Conservation (phyloP, 2,888 invertebrate species). For the Caenorhabditis sp. region DNA sequence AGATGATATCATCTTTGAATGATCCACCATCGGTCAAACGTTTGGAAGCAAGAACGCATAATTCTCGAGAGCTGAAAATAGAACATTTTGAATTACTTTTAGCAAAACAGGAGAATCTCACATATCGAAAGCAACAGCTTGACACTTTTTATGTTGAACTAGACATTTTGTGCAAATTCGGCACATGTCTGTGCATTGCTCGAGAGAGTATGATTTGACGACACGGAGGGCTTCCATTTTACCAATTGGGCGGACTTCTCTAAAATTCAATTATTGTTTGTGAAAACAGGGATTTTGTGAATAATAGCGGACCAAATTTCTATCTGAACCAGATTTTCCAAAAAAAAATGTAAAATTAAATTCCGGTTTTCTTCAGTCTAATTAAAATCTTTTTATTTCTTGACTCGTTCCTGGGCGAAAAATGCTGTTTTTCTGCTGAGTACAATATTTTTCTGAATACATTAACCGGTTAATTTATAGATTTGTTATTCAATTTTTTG, state of each 20-base stretch:
- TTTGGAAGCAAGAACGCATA: conserved; percentile 45
- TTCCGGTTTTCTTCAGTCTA: too few species aligned
- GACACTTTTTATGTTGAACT: conserved; percentile 45
- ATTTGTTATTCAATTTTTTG: too few species aligned
- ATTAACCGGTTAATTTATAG: too few species aligned
- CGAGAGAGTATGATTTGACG: conserved; percentile 52
- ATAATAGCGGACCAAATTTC: too few species aligned
- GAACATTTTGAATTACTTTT: background rate
- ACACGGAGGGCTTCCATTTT: conserved; percentile 48
- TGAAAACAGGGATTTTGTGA: too few species aligned
- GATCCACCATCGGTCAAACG: conserved; percentile 45
- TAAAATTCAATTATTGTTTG: conserved; percentile 17
- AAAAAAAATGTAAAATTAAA: too few species aligned
- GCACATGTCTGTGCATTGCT: conserved; percentile 61
- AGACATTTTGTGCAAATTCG: conserved; percentile 53
- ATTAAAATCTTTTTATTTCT: too few species aligned
- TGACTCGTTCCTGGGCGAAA: too few species aligned
- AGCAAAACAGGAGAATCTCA: conserved; percentile 25
- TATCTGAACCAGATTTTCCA: too few species aligned
- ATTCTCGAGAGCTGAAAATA: conserved; percentile 43
- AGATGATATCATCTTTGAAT: conserved; percentile 41
- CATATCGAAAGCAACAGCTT: conserved; percentile 53
- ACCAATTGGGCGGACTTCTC: conserved; percentile 45
- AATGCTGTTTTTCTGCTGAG: too few species aligned
- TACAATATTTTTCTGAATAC: too few species aligned